phyloP scores from a whole-genome alignment of 2,888 invertebrate species.

The Danaus chrysippus region DNA sequence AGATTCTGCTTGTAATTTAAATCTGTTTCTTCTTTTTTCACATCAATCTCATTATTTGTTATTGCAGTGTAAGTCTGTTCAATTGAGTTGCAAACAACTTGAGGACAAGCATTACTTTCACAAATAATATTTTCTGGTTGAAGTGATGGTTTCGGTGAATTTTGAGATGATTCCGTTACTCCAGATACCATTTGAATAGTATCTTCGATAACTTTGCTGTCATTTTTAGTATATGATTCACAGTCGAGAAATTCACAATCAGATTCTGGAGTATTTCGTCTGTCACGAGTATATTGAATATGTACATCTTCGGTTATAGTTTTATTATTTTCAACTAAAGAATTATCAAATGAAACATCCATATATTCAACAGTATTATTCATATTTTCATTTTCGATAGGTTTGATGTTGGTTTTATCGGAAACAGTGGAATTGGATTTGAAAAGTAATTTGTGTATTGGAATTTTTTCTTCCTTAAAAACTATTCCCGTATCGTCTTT shows the following conservation, averaged over 20 bases:
- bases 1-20: neutral
- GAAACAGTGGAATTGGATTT: constrained; percentile 25
- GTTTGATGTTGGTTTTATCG: constrained; percentile 20
- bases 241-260: constrained; percentile 70
- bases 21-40: neutral
- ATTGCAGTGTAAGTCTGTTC: neutral
- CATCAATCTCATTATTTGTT: neutral
- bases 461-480: constrained; percentile 64
- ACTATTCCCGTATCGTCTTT: constrained; percentile 66
- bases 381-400: constrained; percentile 32
- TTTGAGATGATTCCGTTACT: neutral
- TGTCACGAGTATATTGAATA: constrained; percentile 20
- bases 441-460: constrained; percentile 60
- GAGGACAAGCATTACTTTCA: neutral
- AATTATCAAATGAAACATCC: constrained; percentile 61
- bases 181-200: neutral
- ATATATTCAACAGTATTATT: constrained; percentile 59
- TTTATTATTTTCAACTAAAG: constrained; percentile 45
- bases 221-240: constrained; percentile 62
- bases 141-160: constrained; percentile 24
- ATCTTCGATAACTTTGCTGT: constrained; percentile 24
- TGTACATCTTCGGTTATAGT: constrained; percentile 22
- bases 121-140: neutral
- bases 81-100: neutral
- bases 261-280: constrained; percentile 45